phyloP scores from a whole-genome alignment of 2,113 vertebrate genomes.

The Copsychus sechellarum region DNA sequence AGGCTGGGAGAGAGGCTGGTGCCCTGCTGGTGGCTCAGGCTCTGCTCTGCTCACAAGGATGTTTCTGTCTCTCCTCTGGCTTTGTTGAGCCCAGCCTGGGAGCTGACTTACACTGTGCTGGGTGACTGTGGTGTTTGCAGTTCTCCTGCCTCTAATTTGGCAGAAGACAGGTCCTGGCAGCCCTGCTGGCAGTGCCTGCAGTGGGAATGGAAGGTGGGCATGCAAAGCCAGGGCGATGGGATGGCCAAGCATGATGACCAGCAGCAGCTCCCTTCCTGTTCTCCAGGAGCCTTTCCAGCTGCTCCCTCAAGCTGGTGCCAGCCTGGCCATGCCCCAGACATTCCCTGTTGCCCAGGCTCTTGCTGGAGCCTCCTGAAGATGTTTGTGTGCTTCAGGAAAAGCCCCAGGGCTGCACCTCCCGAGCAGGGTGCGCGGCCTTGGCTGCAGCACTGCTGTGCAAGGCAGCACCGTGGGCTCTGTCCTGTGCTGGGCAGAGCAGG shows the following conservation, averaged over 20 bases:
- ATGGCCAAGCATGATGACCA: background rate
- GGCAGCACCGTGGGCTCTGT: background rate
- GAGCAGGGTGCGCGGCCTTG: background rate
- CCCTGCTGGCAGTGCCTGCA: background rate
- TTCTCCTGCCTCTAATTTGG: background rate
- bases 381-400: background rate
- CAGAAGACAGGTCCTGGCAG: background rate
- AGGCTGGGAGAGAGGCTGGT: background rate
- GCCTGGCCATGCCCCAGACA: fast-evolving
- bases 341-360: background rate
- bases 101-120: fast-evolving
- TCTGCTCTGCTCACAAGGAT: background rate
- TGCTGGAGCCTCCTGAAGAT: background rate
- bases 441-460: background rate
- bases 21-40: background rate
- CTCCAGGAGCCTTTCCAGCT: background rate
- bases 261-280: background rate
- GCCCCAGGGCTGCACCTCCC: background rate
- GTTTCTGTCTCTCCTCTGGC: background rate
- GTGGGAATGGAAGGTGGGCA: fast-evolving
- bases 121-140: background rate
- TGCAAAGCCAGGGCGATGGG: background rate
- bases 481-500: background rate
- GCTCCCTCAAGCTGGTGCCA: background rate
- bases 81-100: background rate